Percentiles rank a stretch among this genome's conserved stretches.
Evolutionary conservation across 2,888 invertebrate species (phyloP).

Genomic region (Mimas tiliae): DNA sequence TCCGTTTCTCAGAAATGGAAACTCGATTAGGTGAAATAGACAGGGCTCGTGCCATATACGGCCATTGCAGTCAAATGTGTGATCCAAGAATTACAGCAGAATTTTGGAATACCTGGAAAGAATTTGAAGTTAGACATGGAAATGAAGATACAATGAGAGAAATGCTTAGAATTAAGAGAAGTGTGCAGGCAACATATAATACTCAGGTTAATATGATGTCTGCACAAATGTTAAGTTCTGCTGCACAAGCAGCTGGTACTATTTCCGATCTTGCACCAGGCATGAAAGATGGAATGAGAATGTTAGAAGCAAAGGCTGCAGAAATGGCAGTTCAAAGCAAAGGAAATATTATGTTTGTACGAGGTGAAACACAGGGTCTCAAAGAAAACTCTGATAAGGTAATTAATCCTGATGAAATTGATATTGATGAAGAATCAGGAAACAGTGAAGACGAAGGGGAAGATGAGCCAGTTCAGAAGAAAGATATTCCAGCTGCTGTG

Average conservation of each 20-base stretch:
- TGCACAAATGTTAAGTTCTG: conserved; percentile 96
- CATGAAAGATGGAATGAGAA: conserved; percentile 93
- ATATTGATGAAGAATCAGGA: conserved; percentile 91
- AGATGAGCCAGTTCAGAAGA: conserved; percentile 91
- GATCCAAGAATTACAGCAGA: conserved; percentile 98
- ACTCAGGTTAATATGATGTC: conserved; percentile 99
- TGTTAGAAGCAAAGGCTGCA: conserved; percentile 93
- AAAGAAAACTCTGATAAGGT: conserved; percentile 87
- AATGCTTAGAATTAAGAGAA: conserved; percentile 98
- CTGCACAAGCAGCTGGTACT: conserved; percentile 87
- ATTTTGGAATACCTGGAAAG: conserved; percentile 99
- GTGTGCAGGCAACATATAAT: conserved; percentile 98
- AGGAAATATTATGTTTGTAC: conserved; percentile 92
- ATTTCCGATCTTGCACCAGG: conserved; percentile 90
- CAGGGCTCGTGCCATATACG: conserved; percentile 97
- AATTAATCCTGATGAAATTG: conserved; percentile 94
- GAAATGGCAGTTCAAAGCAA: conserved; percentile 86
- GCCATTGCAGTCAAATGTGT: conserved; percentile 99
- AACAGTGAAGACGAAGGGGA: conserved; percentile 86
- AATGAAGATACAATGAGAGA: conserved; percentile 99
- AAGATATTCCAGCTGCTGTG: conserved; percentile 94
- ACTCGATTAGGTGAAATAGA: conserved; percentile 99
- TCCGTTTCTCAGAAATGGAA: conserved; percentile 98
- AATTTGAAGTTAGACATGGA: conserved; percentile 99
- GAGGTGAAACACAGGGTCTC: conserved; percentile 93